Evolutionary conservation across 2,888 invertebrate species (phyloP).

Genomic region (Nowickia ferox): DNA sequence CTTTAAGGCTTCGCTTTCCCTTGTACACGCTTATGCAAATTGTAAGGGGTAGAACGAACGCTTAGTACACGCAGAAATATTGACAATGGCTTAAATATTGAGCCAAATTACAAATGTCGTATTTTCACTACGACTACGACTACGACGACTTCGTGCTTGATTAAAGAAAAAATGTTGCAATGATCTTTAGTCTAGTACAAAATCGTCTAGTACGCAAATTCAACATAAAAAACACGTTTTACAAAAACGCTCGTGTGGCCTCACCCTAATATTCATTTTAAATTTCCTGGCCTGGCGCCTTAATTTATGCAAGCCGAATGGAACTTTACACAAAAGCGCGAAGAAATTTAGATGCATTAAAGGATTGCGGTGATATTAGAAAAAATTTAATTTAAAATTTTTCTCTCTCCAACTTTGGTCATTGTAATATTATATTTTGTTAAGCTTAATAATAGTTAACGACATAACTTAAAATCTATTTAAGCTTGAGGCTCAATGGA

Average conservation of each 20-base stretch:
- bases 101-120: no score
- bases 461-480: not conserved
- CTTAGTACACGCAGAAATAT: not conserved
- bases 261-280: not conserved
- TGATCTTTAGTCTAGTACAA: no score
- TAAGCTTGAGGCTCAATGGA: not conserved
- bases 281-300: not conserved
- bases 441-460: slow-evolving; percentile 2
- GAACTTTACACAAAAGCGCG: not conserved
- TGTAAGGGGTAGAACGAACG: slow-evolving; percentile 15
- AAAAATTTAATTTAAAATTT: slow-evolving; percentile 35
- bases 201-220: no score
- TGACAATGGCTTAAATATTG: not conserved
- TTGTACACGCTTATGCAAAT: not conserved
- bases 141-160: no score
- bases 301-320: slow-evolving; percentile 46
- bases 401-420: slow-evolving; percentile 14
- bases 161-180: no score
- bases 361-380: slow-evolving; percentile 48
- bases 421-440: slow-evolving; percentile 17
- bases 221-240: not conserved
- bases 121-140: no score
- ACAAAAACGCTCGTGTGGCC: no score
- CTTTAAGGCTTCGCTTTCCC: not conserved
- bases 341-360: slow-evolving; percentile 28